Percentiles rank a stretch among this genome's conserved stretches.
phyloP scores from a whole-genome alignment of 2,888 invertebrate species.

The Celastrina argiolus region DNA sequence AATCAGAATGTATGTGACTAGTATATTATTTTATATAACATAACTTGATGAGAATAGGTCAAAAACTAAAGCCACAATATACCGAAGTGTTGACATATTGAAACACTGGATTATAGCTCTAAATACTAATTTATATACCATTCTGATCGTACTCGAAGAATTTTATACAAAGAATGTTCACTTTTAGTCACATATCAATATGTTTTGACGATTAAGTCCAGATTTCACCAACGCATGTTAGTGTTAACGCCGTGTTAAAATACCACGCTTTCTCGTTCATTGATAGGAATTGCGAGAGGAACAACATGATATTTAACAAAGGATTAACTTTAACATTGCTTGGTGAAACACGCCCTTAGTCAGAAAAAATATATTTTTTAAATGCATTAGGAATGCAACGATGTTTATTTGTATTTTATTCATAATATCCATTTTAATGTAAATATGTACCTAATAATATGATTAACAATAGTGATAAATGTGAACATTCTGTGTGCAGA shows the following conservation, averaged over 20 bases:
- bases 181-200: not conserved
- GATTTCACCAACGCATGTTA: too few relatives aligned
- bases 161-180: not conserved
- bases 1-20: not conserved
- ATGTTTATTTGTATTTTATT: not conserved
- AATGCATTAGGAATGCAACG: constrained; percentile 18
- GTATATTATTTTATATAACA: not conserved
- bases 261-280: too few relatives aligned
- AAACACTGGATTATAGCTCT: not conserved
- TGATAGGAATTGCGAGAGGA: too few relatives aligned
- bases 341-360: too few relatives aligned
- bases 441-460: not conserved
- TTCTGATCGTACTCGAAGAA: constrained; percentile 8
- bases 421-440: not conserved
- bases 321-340: too few relatives aligned
- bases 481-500: constrained; percentile 28
- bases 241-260: too few relatives aligned
- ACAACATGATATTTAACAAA: too few relatives aligned
- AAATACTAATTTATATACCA: not conserved
- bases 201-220: not conserved
- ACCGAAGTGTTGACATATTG: constrained; percentile 8
- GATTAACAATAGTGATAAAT: not conserved
- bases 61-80: not conserved
- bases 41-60: not conserved
- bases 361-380: not conserved